Percentiles rank a stretch among this genome's conserved stretches.
Conservation (phyloP, 2,113 vertebrate genomes). For the Cinclus cinclus region DNA sequence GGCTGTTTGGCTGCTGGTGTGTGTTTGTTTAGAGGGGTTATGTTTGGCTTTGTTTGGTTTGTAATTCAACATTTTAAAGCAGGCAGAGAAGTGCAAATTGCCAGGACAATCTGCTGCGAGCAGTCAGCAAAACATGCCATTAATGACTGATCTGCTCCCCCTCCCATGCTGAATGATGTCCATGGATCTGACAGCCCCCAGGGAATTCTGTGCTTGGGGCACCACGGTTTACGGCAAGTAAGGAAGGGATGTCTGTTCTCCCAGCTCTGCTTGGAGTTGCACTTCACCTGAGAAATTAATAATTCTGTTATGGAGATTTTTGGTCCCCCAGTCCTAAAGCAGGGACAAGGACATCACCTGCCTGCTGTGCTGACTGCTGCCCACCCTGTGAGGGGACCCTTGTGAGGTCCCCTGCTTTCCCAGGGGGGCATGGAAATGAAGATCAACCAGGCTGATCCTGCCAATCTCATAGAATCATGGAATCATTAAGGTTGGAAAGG, state of each 20-base stretch:
- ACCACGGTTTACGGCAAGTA: background rate
- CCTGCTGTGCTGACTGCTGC: background rate
- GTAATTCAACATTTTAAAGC: conserved; percentile 45
- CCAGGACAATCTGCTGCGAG: conserved; percentile 35
- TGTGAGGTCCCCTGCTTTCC: background rate
- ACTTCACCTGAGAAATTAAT: background rate
- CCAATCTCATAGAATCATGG: background rate
- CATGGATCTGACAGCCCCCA: background rate
- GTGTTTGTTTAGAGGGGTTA: conserved; percentile 23
- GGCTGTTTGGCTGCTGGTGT: background rate
- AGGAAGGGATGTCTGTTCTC: background rate
- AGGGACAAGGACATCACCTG: background rate
- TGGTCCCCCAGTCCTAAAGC: background rate
- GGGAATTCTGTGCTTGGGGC: background rate
- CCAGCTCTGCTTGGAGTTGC: background rate
- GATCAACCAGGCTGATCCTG: background rate
- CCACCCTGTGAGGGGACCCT: background rate
- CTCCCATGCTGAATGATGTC: rapidly evolving
- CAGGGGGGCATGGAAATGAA: rapidly evolving
- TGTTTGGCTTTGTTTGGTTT: conserved; percentile 44
- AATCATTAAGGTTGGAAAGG: background rate
- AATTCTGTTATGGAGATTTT: background rate
- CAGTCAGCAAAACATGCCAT: background rate
- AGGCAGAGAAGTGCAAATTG: conserved; percentile 38
- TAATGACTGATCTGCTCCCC: conserved; percentile 27